Conservation (phyloP, 2,797 vertebrate genomes). For the Lateolabrax maculatus region DNA sequence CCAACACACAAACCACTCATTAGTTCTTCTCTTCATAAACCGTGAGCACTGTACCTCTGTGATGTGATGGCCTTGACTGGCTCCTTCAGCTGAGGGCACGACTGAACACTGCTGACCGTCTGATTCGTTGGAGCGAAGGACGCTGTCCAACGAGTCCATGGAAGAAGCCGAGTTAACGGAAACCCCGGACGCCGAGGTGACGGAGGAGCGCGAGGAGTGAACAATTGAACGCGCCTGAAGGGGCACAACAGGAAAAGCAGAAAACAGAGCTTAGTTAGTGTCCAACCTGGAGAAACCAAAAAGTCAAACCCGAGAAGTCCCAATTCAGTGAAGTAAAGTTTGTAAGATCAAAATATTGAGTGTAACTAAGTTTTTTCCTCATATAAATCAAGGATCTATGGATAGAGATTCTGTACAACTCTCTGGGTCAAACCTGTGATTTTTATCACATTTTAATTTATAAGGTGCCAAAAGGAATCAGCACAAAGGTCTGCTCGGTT, state of each 20-base stretch:
- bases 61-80: constrained; percentile 62
- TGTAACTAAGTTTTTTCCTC: too few relatives aligned
- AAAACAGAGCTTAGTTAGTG: not conserved
- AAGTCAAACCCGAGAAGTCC: not conserved
- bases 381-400: too few relatives aligned
- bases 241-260: not conserved
- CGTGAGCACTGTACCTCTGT: constrained; percentile 86
- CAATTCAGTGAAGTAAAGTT: not conserved
- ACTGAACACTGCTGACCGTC: constrained; percentile 82
- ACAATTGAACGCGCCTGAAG: constrained; percentile 86
- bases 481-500: not conserved
- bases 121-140: constrained; percentile 86
- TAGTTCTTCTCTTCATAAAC: too few relatives aligned
- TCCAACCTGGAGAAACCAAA: not conserved
- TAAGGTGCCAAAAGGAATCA: not conserved
- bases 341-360: not conserved
- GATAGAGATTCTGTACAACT: too few relatives aligned
- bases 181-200: constrained; percentile 89
- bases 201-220: constrained; percentile 94
- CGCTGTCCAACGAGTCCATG: constrained; percentile 97
- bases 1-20: not conserved
- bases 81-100: constrained; percentile 30
- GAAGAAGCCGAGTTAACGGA: constrained; percentile 89
- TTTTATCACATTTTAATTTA: not conserved
- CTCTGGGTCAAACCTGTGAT: not conserved